A percentile compares a stretch with the other conserved stretches of the same genome.
These are phyloP conservation scores for Xiphophorus birchmanni DNA, from an alignment of 2,797 vertebrate genomes.

Conservation along the genomic window DNA sequence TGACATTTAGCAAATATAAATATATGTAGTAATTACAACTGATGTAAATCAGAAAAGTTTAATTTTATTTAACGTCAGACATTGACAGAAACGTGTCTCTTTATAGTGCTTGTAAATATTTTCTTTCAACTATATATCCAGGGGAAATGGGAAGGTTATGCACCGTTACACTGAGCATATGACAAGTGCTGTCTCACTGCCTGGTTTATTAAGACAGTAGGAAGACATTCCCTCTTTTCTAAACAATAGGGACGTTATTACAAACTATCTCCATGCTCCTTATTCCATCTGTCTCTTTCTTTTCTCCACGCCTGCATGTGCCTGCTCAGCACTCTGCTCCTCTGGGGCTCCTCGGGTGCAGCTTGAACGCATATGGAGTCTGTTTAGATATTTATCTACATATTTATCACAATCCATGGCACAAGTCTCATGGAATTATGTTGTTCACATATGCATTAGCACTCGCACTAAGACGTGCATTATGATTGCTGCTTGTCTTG, in stretches of 20 bases:
- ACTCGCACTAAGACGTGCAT: not conserved
- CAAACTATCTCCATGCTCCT: slow-evolving; percentile 47
- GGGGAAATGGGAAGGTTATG: not conserved
- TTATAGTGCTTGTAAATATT: not conserved
- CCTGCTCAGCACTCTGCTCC: slow-evolving; percentile 66
- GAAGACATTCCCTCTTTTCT: slow-evolving; percentile 45
- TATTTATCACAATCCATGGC: slow-evolving; percentile 47
- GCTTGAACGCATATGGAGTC: slow-evolving; percentile 54
- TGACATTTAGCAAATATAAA: not conserved
- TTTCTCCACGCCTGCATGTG: slow-evolving; percentile 43
- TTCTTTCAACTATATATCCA: slow-evolving; percentile 9
- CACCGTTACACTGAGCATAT: not conserved
- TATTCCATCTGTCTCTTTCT: slow-evolving; percentile 44
- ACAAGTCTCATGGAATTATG: slow-evolving; percentile 11
- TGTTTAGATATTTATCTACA: slow-evolving; percentile 52
- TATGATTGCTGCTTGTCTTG: slow-evolving; percentile 11
- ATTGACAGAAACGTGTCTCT: not conserved
- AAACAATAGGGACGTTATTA: slow-evolving; percentile 61
- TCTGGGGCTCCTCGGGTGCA: slow-evolving; percentile 44
- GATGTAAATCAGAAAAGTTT: not conserved
- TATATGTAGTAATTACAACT: not conserved
- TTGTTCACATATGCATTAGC: slow-evolving; percentile 11
- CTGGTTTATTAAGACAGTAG: slow-evolving; percentile 49
- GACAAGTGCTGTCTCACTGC: not conserved
- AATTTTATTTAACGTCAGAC: not conserved